phyloP scores from a whole-genome alignment of 1,140 invertebrate genomes.

The Bombus confusus region DNA sequence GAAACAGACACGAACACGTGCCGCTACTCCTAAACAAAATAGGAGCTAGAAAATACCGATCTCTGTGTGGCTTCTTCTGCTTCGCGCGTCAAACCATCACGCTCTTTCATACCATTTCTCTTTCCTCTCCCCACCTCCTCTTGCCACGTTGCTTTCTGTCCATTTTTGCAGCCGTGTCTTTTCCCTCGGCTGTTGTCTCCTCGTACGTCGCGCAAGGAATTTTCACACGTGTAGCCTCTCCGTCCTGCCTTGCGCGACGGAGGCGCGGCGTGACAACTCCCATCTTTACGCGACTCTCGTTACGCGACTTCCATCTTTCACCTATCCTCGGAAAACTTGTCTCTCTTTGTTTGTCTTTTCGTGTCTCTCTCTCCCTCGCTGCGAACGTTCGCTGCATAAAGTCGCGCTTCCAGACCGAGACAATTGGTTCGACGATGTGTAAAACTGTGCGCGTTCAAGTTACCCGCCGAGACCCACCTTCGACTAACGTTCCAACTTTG shows the following conservation, averaged over 20 bases:
- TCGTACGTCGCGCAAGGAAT: constrained; percentile 58
- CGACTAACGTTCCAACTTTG: too few relatives aligned
- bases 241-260: constrained; percentile 70
- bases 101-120: not conserved
- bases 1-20: constrained; percentile 46
- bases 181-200: not conserved
- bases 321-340: not conserved
- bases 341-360: not conserved
- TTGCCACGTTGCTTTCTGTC: not conserved
- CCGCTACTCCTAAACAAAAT: constrained; percentile 28
- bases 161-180: not conserved
- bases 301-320: not conserved
- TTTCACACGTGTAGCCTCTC: constrained; percentile 75
- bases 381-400: not conserved
- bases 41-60: constrained; percentile 40
- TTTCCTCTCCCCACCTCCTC: not conserved
- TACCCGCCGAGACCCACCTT: too few relatives aligned
- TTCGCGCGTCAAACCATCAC: constrained; percentile 42
- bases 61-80: constrained; percentile 55
- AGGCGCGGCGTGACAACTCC: constrained; percentile 73
- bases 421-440: not conserved
- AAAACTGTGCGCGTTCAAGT: too few relatives aligned
- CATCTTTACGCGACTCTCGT: constrained; percentile 1
- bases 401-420: too few relatives aligned
- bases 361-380: not conserved